phyloP scores from a whole-genome alignment of 1,140 invertebrate genomes.

The Hesperophylax magnus region DNA sequence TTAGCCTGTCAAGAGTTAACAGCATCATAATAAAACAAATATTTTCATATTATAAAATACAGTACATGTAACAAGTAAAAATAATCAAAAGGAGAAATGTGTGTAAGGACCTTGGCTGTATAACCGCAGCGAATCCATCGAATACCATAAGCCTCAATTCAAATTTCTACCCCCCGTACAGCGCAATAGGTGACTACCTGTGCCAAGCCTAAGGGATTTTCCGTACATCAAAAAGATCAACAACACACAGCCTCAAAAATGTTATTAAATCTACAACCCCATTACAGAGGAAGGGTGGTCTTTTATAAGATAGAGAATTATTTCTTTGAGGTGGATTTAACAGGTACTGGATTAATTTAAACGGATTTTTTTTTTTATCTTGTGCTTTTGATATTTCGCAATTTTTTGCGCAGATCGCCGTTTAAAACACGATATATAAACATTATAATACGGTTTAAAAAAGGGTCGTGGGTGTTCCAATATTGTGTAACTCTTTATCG shows the following conservation, averaged over 20 bases:
- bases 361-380: no score
- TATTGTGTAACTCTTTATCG: no score
- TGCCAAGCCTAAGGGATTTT: neutral
- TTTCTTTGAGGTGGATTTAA: neutral
- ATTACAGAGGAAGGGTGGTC: slow-evolving; percentile 2
- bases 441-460: no score
- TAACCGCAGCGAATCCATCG: neutral
- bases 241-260: neutral
- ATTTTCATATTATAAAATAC: no score
- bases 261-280: slow-evolving; percentile 5
- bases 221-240: slow-evolving; percentile 36
- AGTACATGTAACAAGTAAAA: no score
- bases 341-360: neutral
- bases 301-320: neutral
- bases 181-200: neutral
- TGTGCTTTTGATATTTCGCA: no score
- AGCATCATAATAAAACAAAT: no score
- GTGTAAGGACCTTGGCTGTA: neutral
- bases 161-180: neutral
- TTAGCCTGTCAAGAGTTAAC: no score
- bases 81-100: neutral
- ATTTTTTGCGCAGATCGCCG: no score
- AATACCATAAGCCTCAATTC: no score
- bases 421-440: no score
- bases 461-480: no score